Conservation (phyloP, 2,888 invertebrate genomes). For the Terebella lapidaria region DNA sequence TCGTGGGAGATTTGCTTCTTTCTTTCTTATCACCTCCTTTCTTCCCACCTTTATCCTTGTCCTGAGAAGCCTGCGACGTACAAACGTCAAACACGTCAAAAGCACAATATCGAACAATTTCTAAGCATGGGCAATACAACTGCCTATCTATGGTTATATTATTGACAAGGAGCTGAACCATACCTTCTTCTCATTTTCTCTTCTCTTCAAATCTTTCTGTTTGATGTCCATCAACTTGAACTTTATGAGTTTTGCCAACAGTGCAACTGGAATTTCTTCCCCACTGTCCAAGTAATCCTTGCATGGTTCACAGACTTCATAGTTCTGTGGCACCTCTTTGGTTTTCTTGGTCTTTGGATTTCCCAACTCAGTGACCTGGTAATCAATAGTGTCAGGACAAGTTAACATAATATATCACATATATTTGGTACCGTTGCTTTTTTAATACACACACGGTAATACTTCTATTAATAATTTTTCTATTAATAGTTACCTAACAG, state of each 20-base stretch:
- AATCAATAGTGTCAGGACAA: background rate
- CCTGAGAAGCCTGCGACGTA: background rate
- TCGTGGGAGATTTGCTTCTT: constrained; percentile 34
- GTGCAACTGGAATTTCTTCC: constrained; percentile 46
- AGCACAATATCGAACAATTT: background rate
- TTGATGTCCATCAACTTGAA: constrained; percentile 46
- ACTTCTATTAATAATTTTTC: too few relatives aligned
- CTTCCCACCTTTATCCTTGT: constrained; percentile 28
- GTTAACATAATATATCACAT: background rate
- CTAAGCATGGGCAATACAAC: background rate
- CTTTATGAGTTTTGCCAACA: constrained; percentile 49
- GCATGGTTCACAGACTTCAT: constrained; percentile 48
- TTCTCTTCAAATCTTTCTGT: constrained; percentile 38
- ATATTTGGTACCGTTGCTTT: too few relatives aligned
- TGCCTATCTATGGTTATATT: background rate
- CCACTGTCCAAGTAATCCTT: constrained; percentile 44
- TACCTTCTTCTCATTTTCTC: constrained; percentile 46
- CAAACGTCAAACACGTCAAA: background rate
- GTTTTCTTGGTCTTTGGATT: constrained; percentile 48
- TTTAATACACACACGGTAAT: too few relatives aligned
- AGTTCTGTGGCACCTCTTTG: constrained; percentile 44
- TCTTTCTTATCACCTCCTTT: constrained; percentile 30
- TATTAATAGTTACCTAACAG: background rate
- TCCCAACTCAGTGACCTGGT: constrained; percentile 46
- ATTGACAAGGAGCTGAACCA: constrained; percentile 2